Evolutionary conservation across 2,888 invertebrate species (phyloP), one percentile per base, ranked within the genome.

Genomic region (Amaurobius ferox): DNA sequence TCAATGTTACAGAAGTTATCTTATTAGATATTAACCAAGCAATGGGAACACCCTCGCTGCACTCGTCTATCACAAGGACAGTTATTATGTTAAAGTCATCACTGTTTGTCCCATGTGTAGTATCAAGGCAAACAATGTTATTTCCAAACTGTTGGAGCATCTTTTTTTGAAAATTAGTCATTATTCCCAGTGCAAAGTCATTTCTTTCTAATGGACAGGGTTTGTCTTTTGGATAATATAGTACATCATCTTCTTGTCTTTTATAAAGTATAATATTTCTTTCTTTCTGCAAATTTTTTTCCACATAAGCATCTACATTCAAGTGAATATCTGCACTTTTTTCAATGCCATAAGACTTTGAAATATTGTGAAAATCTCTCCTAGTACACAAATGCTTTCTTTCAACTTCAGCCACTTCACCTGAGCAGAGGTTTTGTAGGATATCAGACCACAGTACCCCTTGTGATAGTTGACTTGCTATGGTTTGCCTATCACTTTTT

Each of bases 131-230:
- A 1, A 68, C n/a, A n/a, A 32, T 39, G 23, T 68, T 32, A 23
- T 32, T 68, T 11, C 32, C 32, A 30, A 39, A 55, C 29, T 72
- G 26, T 19, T 55, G 16, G 9, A 72, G 9, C 72, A 72, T 72
- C 3, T 30, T 11, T 61, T 55, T 55, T 72, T n/a, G n/a, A n/a
- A n/a, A n/a, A n/a, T n/a, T n/a, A n/a, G n/a, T n/a, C n/a, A n/a
- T n/a, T n/a, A n/a, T n/a, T n/a, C n/a, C n/a, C n/a, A n/a, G n/a
- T n/a, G n/a, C n/a, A n/a, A n/a, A n/a, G n/a, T n/a, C n/a, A 26
- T 29, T 72, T 72, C 29, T 72, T 48, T 13, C 55, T 55, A 9
- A 55, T 11, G 29, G 19, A 13, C 13, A 19, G 5, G 11, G 13
- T 19, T n/a, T 3, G 23, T 3, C 28, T 6, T 62, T 62, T 3